Evolutionary conservation across 2,113 vertebrate species (phyloP).

Genomic region (Dipodomys stephensi): DNA sequence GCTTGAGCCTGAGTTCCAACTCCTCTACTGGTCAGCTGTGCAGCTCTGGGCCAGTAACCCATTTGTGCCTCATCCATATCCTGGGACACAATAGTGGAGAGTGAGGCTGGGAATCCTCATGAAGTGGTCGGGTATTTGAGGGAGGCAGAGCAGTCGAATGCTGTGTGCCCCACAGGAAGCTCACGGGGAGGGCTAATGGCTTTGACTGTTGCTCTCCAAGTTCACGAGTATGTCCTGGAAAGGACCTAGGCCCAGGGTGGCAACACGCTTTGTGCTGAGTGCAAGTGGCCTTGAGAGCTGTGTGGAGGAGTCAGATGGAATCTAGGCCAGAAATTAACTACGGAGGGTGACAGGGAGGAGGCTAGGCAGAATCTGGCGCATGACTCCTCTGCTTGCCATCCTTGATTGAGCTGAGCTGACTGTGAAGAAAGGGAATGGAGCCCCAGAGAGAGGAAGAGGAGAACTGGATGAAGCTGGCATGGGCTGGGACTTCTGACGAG

Average conservation of each 20-base stretch:
- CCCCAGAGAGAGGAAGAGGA: not conserved
- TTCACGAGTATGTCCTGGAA: not conserved
- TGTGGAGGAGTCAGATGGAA: not conserved
- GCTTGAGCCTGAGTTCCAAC: not conserved
- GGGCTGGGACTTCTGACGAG: constrained; percentile 9
- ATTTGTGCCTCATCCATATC: not conserved
- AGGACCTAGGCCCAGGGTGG: not conserved
- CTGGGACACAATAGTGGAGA: not conserved
- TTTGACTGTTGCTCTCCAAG: not conserved
- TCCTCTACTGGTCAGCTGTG: not conserved
- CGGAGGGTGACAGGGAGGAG: not conserved
- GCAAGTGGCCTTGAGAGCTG: not conserved
- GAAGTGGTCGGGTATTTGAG: not conserved
- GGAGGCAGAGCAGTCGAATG: accelerated
- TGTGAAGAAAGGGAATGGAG: not conserved
- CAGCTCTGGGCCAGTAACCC: not conserved
- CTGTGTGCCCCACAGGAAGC: not conserved
- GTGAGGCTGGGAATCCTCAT: no score
- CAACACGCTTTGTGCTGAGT: not conserved
- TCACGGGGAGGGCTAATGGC: not conserved
- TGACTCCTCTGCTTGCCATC: not conserved
- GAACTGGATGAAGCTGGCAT: not conserved
- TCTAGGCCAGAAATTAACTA: not conserved
- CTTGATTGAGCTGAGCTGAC: not conserved
- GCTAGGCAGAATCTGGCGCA: no score